These are phyloP conservation scores for Furnarius figulus DNA, from an alignment of 2,113 vertebrate species.

Conservation along the genomic window DNA sequence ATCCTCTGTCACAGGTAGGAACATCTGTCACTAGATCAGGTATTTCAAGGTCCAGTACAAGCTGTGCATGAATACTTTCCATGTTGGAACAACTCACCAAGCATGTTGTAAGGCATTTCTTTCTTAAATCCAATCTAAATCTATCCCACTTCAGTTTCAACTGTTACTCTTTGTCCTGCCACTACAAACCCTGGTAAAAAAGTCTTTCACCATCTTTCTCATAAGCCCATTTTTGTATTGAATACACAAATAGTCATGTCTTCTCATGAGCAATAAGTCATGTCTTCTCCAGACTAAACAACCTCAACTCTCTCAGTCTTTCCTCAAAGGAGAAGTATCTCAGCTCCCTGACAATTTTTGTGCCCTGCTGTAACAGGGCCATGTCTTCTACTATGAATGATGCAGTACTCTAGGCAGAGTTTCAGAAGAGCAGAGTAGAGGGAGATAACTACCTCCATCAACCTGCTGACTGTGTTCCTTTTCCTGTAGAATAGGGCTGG, in stretches of 20 bases:
- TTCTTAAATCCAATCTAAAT: neutral
- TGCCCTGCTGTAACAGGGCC: too few relatives aligned
- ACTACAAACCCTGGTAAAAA: neutral
- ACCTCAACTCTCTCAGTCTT: rapidly evolving
- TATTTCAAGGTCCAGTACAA: neutral
- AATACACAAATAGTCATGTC: neutral
- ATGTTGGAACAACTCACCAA: rapidly evolving
- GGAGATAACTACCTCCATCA: rapidly evolving
- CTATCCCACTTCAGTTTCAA: neutral
- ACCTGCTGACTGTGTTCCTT: neutral
- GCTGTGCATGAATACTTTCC: rapidly evolving
- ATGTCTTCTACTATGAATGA: neutral
- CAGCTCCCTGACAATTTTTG: neutral
- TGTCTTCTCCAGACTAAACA: neutral
- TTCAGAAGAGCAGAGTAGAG: neutral
- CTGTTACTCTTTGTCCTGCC: neutral
- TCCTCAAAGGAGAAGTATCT: neutral
- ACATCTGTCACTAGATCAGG: neutral
- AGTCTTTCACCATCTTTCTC: neutral
- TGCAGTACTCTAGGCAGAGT: neutral
- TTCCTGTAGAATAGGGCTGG: neutral
- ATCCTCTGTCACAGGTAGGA: rapidly evolving
- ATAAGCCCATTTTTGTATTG: neutral
- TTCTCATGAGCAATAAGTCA: neutral
- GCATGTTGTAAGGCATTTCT: neutral